Evolutionary conservation across 2,797 vertebrate species (phyloP).

Genomic region (Catharus ustulatus): DNA sequence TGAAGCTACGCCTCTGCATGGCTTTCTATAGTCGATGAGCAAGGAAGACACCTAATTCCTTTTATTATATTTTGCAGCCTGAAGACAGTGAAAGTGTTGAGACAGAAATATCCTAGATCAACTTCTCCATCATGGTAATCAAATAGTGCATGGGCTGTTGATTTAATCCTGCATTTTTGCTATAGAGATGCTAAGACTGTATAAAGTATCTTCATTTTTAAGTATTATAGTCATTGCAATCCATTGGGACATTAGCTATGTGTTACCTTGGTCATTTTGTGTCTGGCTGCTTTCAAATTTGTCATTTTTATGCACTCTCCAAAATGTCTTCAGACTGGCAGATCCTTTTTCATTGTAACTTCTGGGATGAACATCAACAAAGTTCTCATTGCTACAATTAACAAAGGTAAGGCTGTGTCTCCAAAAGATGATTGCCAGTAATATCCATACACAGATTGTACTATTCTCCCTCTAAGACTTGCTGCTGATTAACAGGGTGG

Average conservation of each 20-base stretch:
- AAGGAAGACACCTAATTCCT: neutral
- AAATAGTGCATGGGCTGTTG: neutral
- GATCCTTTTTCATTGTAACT: neutral
- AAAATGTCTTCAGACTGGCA: neutral
- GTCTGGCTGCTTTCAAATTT: neutral
- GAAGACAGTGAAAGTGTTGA: conserved; percentile 36
- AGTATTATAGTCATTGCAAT: neutral
- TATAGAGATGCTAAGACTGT: neutral
- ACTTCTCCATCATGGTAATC: conserved; percentile 14
- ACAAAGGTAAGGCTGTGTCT: neutral
- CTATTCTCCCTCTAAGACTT: neutral
- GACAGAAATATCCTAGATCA: conserved; percentile 28
- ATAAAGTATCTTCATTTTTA: neutral
- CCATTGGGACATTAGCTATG: neutral
- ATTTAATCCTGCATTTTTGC: conserved; percentile 12
- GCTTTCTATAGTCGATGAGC: neutral
- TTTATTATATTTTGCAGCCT: conserved; percentile 19
- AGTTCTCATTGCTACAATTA: neutral
- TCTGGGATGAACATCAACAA: neutral
- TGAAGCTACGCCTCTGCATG: neutral
- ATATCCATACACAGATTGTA: neutral
- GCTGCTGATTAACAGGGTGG: neutral
- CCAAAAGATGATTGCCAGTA: neutral
- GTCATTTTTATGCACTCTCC: neutral
- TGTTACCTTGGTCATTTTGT: neutral